phyloP scores from a whole-genome alignment of 2,797 vertebrate genomes.

The Lates japonicus region DNA sequence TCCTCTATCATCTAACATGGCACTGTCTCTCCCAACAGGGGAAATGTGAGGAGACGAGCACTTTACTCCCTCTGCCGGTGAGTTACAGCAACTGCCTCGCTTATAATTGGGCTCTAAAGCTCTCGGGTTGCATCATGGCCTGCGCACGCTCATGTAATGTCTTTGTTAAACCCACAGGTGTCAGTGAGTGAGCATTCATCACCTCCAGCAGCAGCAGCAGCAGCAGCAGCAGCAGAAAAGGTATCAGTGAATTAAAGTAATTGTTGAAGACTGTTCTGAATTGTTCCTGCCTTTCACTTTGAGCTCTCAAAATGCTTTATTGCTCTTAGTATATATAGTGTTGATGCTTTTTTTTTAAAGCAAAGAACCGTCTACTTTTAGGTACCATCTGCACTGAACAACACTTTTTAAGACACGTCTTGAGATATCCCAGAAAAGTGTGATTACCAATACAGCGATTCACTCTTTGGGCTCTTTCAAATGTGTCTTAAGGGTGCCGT shows the following conservation, averaged over 20 bases:
- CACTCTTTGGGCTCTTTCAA: conserved; percentile 14
- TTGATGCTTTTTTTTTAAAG: neutral
- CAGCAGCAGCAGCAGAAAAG: conserved; percentile 60
- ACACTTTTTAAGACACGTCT: conserved; percentile 4
- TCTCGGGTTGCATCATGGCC: conserved; percentile 52
- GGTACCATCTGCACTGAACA: neutral
- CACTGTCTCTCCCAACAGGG: conserved; percentile 72
- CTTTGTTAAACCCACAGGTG: conserved; percentile 82
- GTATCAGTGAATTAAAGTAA: conserved; percentile 57
- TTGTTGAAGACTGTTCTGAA: neutral
- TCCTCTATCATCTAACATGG: conserved; percentile 42
- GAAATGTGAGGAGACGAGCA: conserved; percentile 73
- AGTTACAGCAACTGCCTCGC: conserved; percentile 55
- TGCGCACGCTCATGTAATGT: conserved; percentile 69
- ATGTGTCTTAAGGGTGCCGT: conserved; percentile 29
- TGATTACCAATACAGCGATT: neutral
- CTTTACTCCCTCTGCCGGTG: conserved; percentile 84
- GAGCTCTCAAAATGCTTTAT: neutral
- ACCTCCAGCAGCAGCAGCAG: conserved; percentile 49
- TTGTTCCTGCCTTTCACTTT: neutral
- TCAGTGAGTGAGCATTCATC: conserved; percentile 78
- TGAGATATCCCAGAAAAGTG: neutral
- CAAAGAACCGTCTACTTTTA: neutral
- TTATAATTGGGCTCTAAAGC: conserved; percentile 10
- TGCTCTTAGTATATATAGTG: neutral